Percentiles rank a stretch among this genome's conserved stretches.
These are phyloP conservation scores for Epinephelus lanceolatus DNA, from an alignment of 2,113 vertebrate species.

Conservation along the genomic window DNA sequence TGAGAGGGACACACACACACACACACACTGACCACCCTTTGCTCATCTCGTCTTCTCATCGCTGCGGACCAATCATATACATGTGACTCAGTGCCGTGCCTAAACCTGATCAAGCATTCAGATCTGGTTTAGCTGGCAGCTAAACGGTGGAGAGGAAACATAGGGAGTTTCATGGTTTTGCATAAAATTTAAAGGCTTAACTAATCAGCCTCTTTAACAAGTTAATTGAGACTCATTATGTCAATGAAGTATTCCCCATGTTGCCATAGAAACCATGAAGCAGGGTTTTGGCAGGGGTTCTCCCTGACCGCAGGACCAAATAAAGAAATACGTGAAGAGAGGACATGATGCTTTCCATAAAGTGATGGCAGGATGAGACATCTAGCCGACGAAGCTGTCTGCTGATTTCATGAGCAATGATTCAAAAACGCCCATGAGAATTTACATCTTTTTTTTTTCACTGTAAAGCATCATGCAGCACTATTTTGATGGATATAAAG, in stretches of 20 bases:
- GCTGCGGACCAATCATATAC: conserved; percentile 56
- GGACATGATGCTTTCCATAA: conserved; percentile 21
- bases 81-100: conserved; percentile 48
- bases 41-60: conserved; percentile 60
- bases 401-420: conserved; percentile 8
- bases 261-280: conserved; percentile 79
- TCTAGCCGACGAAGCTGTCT: conserved; percentile 4
- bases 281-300: conserved; percentile 61
- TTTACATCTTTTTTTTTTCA: conserved; percentile 4
- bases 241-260: conserved; percentile 71
- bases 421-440: background rate
- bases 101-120: conserved; percentile 73
- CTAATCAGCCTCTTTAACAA: conserved; percentile 77
- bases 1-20: background rate
- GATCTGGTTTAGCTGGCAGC: conserved; percentile 69
- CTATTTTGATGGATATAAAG: background rate
- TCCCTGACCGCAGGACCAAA: conserved; percentile 51
- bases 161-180: conserved; percentile 70
- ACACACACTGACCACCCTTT: conserved; percentile 27
- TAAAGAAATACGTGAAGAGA: conserved; percentile 54
- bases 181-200: conserved; percentile 73
- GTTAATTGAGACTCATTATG: conserved; percentile 78
- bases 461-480: background rate
- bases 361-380: conserved; percentile 8
- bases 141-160: conserved; percentile 55